Conservation (phyloP, 2,113 vertebrate genomes). For the Clupea harengus region DNA sequence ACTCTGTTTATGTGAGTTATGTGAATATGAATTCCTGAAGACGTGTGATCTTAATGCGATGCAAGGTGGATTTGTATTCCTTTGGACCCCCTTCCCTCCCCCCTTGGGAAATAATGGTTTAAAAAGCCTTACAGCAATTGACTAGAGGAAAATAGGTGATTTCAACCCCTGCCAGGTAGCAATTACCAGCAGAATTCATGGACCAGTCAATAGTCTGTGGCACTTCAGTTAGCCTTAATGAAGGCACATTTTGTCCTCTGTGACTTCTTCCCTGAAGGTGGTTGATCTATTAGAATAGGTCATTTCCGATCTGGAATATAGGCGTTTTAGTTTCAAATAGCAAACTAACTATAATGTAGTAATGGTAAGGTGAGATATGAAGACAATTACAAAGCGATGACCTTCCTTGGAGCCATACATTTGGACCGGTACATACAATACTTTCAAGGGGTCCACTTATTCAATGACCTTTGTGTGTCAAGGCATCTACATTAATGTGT, state of each 20-base stretch:
- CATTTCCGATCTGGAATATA: not conserved
- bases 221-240: slow-evolving; percentile 32
- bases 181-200: slow-evolving; percentile 23
- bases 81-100: not conserved
- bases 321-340: not conserved
- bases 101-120: slow-evolving; percentile 20
- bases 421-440: not conserved
- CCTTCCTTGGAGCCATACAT: not conserved
- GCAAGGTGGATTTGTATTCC: not conserved
- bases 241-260: slow-evolving; percentile 21
- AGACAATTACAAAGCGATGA: not conserved
- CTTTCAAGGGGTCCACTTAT: not conserved
- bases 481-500: not conserved
- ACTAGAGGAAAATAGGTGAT: slow-evolving; percentile 14
- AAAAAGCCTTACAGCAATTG: not conserved
- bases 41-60: not conserved
- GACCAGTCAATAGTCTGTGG: slow-evolving; percentile 11
- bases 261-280: not conserved
- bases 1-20: not conserved
- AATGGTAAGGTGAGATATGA: not conserved
- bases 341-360: not conserved
- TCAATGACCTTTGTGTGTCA: not conserved
- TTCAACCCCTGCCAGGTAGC: slow-evolving; percentile 26
- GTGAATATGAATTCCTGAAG: not conserved
- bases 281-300: not conserved